phyloP scores from a whole-genome alignment of 2,888 invertebrate genomes.

The Apocheima hispidaria region DNA sequence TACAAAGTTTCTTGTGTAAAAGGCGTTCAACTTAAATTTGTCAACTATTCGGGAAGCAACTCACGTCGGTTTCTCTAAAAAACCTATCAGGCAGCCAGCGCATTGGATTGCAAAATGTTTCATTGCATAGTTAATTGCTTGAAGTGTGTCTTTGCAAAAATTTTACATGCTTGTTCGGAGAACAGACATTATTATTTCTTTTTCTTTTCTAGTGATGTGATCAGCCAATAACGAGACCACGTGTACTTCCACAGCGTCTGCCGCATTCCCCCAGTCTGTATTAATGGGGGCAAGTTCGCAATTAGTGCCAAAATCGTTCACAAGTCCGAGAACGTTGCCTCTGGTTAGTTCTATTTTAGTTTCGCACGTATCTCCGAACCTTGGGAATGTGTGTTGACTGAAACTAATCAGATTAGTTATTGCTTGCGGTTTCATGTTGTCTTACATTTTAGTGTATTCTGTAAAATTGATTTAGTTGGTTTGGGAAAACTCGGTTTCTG shows the following conservation, averaged over 20 bases:
- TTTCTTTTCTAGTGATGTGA: neutral
- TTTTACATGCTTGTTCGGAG: neutral
- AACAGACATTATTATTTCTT: neutral
- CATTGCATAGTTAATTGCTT: too few species aligned
- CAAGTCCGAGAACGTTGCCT: conserved; percentile 52
- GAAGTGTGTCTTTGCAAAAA: too few species aligned
- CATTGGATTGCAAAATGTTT: too few species aligned
- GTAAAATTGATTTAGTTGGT: too few species aligned
- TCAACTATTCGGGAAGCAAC: too few species aligned
- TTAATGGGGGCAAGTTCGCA: conserved; percentile 43
- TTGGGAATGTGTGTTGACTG: conserved; percentile 39
- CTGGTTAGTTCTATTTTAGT: conserved; percentile 59
- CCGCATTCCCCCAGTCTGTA: conserved; percentile 37
- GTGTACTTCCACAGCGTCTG: conserved; percentile 14
- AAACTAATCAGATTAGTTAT: conserved; percentile 11
- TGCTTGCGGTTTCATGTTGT: neutral
- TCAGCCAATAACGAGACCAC: neutral
- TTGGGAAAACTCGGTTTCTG: too few species aligned
- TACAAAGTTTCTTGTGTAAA: too few species aligned
- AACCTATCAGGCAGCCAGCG: too few species aligned
- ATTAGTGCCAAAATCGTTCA: conserved; percentile 40
- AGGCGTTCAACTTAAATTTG: too few species aligned
- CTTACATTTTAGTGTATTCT: too few species aligned
- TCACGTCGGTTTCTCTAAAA: too few species aligned
- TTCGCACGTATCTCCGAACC: conserved; percentile 41